phyloP scores from a whole-genome alignment of 2,797 vertebrate species.

The Dermochelys coriacea region DNA sequence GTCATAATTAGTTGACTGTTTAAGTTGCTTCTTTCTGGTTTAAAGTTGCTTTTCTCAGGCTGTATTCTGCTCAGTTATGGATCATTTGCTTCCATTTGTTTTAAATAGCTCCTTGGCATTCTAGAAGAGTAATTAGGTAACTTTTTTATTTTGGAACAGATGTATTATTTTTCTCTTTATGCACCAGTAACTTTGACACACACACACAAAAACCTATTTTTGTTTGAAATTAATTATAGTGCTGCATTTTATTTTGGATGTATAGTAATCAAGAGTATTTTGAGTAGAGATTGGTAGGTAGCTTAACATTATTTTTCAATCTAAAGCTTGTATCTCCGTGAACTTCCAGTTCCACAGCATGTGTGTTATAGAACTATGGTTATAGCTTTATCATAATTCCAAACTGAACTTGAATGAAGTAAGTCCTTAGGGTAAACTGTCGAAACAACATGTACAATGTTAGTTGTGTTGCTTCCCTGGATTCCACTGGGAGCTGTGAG shows the following conservation, averaged over 20 bases:
- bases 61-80: neutral
- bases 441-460: neutral
- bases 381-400: constrained; percentile 57
- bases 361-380: constrained; percentile 48
- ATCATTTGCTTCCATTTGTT: neutral
- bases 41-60: constrained; percentile 28
- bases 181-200: neutral
- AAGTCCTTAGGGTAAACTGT: neutral
- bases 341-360: constrained; percentile 46
- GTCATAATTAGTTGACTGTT: neutral
- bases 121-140: neutral
- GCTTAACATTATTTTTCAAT: neutral
- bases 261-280: neutral
- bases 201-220: neutral
- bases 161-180: neutral
- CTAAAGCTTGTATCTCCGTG: neutral
- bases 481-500: neutral
- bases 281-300: accelerated
- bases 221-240: neutral
- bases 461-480: neutral
- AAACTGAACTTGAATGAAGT: constrained; percentile 59
- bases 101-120: neutral
- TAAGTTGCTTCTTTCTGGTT: neutral
- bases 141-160: neutral
- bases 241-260: constrained; percentile 6